Percentiles rank a stretch among this genome's conserved stretches.
These are phyloP conservation scores for Lordiphosa clarofinis DNA, from an alignment of 1,140 invertebrate species.

Conservation along the genomic window DNA sequence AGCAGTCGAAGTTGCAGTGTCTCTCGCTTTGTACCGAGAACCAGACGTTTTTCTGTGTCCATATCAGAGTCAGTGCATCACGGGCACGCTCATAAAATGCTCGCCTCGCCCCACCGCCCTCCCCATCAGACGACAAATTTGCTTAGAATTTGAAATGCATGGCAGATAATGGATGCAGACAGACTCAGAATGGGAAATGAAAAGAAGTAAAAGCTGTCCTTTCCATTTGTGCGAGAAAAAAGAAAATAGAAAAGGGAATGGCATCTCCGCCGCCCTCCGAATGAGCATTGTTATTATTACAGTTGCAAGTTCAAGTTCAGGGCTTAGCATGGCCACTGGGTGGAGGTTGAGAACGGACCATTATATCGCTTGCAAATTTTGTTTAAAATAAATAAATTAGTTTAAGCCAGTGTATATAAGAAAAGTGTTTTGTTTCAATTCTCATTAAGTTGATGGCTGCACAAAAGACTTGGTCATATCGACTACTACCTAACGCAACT, in stretches of 20 bases:
- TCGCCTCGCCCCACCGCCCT: conserved; percentile 36
- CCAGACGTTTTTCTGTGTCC: conserved; percentile 53
- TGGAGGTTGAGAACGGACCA: background rate
- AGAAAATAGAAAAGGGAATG: conserved; percentile 13
- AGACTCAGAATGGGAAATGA: conserved; percentile 22
- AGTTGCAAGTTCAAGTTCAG: conserved; percentile 73
- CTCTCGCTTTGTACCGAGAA: conserved; percentile 14
- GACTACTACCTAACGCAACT: too few species aligned
- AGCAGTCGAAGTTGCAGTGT: conserved; percentile 23
- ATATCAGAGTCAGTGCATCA: conserved; percentile 65
- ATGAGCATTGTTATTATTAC: conserved; percentile 33
- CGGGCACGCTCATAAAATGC: conserved; percentile 74
- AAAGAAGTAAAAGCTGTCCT: conserved; percentile 41
- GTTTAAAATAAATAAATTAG: conserved; percentile 5
- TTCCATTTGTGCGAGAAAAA: conserved; percentile 1
- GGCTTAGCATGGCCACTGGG: conserved; percentile 22
- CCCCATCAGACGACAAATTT: conserved; percentile 57
- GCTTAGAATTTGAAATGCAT: conserved; percentile 75
- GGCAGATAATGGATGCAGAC: conserved; percentile 58
- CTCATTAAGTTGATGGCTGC: too few species aligned
- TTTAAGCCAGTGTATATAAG: too few species aligned
- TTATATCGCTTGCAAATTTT: too few species aligned
- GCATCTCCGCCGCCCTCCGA: conserved; percentile 10
- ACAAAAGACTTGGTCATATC: too few species aligned
- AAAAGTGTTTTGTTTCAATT: too few species aligned